Percentiles rank a stretch among this genome's conserved stretches.
phyloP scores from a whole-genome alignment of 2,888 invertebrate genomes.

The Seira ritae region DNA sequence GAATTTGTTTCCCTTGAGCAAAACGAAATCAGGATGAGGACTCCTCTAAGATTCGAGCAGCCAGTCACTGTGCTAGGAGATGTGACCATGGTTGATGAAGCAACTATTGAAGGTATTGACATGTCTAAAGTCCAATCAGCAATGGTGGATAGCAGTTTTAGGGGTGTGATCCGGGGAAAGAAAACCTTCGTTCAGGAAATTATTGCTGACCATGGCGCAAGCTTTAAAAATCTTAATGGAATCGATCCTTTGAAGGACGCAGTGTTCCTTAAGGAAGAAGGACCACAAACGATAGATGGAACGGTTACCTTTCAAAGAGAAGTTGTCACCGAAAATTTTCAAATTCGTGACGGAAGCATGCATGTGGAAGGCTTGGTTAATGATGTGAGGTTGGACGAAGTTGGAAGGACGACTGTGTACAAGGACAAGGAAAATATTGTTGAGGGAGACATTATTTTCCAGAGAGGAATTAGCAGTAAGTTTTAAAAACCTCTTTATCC shows the following conservation, averaged over 20 bases:
- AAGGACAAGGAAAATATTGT: constrained; percentile 44
- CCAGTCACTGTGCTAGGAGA: constrained; percentile 42
- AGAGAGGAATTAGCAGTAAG: constrained; percentile 43
- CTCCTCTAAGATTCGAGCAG: constrained; percentile 27
- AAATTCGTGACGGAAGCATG: constrained; percentile 30
- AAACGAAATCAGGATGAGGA: neutral
- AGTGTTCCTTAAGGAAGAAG: constrained; percentile 29
- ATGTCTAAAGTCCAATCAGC: constrained; percentile 42
- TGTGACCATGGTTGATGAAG: constrained; percentile 42
- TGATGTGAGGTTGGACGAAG: constrained; percentile 27
- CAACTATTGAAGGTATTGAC: constrained; percentile 55
- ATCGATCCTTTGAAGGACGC: constrained; percentile 45
- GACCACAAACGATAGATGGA: constrained; percentile 40
- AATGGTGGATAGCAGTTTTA: constrained; percentile 49
- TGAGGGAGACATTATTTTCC: constrained; percentile 45
- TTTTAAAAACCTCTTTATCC: neutral
- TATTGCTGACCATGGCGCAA: constrained; percentile 30
- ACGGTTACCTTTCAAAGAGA: constrained; percentile 5
- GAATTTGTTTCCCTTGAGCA: constrained; percentile 52
- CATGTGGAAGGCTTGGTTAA: constrained; percentile 41
- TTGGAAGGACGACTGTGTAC: constrained; percentile 57
- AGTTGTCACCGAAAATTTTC: constrained; percentile 1
- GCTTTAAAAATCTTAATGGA: constrained; percentile 52
- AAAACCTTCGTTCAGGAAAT: constrained; percentile 54
- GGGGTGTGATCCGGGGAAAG: constrained; percentile 46